Percentiles rank a stretch among this genome's conserved stretches.
Evolutionary conservation across 2,888 invertebrate species (phyloP).

Genomic region (Drosophila maculinotata): DNA sequence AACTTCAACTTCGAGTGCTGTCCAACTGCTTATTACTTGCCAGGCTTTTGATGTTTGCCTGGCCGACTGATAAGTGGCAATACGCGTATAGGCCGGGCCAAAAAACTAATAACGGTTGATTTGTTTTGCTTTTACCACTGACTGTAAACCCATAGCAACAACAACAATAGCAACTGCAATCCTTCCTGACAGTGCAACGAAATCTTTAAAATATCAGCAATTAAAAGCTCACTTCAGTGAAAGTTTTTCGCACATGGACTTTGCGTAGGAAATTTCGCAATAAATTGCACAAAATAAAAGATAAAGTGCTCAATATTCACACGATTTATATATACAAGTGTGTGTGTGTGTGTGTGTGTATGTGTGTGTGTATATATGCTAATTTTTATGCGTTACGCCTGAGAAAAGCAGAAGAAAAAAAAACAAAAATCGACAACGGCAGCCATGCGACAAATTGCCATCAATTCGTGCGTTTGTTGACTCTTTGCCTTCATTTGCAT

Average conservation of each 20-base stretch:
- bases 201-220: conserved; percentile 53
- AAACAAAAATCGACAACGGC: conserved; percentile 11
- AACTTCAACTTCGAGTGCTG: conserved; percentile 40
- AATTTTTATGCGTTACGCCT: conserved; percentile 60
- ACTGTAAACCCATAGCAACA: conserved; percentile 23
- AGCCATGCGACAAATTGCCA: conserved; percentile 68
- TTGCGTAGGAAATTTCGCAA: conserved; percentile 59
- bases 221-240: conserved; percentile 66
- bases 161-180: conserved; percentile 22
- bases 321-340: conserved; percentile 29
- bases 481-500: conserved; percentile 66
- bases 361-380: conserved; percentile 42
- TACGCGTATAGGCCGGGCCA: conserved; percentile 9
- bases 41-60: conserved; percentile 49
- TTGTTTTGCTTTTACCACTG: conserved; percentile 28
- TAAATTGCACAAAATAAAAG: conserved; percentile 46
- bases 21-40: conserved; percentile 52
- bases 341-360: not conserved
- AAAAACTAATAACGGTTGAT: conserved; percentile 56
- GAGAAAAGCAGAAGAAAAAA: conserved; percentile 4
- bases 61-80: conserved; percentile 44
- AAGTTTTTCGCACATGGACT: conserved; percentile 62
- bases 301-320: conserved; percentile 63
- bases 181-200: conserved; percentile 41
- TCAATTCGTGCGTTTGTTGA: conserved; percentile 70